Base-by-base conservation (phyloP, 2,113 vertebrate species). In the Varanus komodoensis region DNA sequence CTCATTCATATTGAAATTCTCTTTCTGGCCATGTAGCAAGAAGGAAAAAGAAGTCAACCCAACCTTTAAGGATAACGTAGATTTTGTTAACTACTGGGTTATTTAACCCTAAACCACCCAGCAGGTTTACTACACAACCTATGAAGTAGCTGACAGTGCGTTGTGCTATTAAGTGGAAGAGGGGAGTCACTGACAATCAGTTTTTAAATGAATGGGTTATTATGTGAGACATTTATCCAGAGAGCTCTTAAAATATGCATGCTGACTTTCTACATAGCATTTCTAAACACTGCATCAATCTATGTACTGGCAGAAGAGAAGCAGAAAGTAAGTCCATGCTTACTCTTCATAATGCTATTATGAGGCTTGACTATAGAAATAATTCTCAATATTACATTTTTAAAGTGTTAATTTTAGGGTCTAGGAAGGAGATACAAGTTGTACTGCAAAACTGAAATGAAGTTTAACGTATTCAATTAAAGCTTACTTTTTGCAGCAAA, bases 231-330 rank as follows among this genome's bases (percentile, higher is more conserved):
- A 86, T 4, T 75, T 61, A 34, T 64, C 23, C 38, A 8, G 8
- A 89, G 71, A 44, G 9, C 11, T 29, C 15, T 74, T 77, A 77
- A 89, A 64, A 50, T 64, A 34, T 6, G 61, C 11, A 38, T 68
- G 7, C 57, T 84, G 61, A 21, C 8, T 69, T 79, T 61, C 48
- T 85, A 48, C n/a, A 54, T 38, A 17, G 29, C 44, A 84, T 69
- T 89, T 74, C 80, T 75, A 89, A 83, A 61, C 34, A 82, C 8
- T 82, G 79, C 68, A 87, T 80, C 38, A 44, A 52, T 80, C 34
- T 61, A 34, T 54, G 14, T 87, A 86, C 17, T 64, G 57, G 34
- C 68, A 82, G 23, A n/a, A 50, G 21, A 48, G 69, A 73, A 8
- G 75, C 15, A 29, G 14, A 71, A 54, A 25, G 32, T 6, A 34